Base-by-base conservation (phyloP, 1,140 invertebrate genomes). In the Spodoptera frugiperda region DNA sequence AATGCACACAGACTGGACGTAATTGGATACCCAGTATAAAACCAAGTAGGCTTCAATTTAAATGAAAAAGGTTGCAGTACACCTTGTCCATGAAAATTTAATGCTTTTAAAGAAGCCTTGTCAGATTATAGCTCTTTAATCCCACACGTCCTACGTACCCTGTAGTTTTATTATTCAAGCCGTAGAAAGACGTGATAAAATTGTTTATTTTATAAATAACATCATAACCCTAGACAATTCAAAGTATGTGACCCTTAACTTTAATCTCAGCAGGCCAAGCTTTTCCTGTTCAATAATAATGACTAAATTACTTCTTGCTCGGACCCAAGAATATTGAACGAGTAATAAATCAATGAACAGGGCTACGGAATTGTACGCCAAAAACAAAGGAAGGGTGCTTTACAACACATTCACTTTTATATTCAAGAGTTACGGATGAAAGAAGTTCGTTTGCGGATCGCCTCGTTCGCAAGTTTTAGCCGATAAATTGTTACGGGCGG, bases 101-200 rank as follows among this genome's bases (percentile, higher is more conserved):
- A 86, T 84, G 83, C 81, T 80, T 80, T 78, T 67, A 74, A 83
- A 89, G 87, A 88, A 89, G 85, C 84, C 84, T 80, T 84, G 53
- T 75, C 80, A 86, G 83, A 83, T 86, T 84, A 83, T 72, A 82
- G 78, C 74, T 25, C 75, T 79, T 85, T 84, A 85, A 86, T 84
- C 78, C 77, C 78, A 78, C 75, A 82, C 71, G 63, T 74, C 57
- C 51, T 77, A 65, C 73, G 76, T 79, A 55, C 51, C 25, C 48
- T 83, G 81, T 73, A 80, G 77, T 78, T 83, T 78, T 67, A 73
- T 77, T 79, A 70, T 61, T 57, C 54, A 79, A 68, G 71, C 78
- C 71, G 30, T 75, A 75, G 17, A 63, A 76, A 67, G 17, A 53
- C 53, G 4, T 59, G n/a, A 63, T 44, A 33, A 63, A 63, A 63